These are phyloP conservation scores for Euproctis similis DNA, from an alignment of 2,888 invertebrate genomes.

Conservation along the genomic window DNA sequence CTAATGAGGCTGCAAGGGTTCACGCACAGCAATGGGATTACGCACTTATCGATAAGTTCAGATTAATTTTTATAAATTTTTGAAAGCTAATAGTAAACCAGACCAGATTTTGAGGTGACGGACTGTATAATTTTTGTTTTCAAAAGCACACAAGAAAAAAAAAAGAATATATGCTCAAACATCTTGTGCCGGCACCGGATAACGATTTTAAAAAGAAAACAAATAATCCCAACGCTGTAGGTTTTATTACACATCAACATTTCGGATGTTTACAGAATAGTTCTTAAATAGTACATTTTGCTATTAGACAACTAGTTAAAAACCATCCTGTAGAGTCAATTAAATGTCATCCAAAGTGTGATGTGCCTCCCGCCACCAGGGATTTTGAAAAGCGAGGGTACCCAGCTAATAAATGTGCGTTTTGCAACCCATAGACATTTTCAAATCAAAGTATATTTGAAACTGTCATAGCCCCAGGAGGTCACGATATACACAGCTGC, in stretches of 20 bases:
- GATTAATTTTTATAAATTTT: too few species aligned
- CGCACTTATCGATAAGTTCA: too few species aligned
- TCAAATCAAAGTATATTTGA: constrained; percentile 37
- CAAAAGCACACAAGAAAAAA: too few species aligned
- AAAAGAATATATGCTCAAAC: too few species aligned
- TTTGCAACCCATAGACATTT: constrained; percentile 34
- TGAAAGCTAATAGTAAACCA: too few species aligned
- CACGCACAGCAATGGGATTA: constrained; percentile 32
- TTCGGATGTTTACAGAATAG: constrained; percentile 27
- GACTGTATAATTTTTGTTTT: too few species aligned
- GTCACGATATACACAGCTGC: constrained; percentile 70
- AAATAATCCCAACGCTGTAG: constrained; percentile 39
- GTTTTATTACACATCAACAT: constrained; percentile 30
- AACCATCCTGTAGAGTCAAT: not conserved
- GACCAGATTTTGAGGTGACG: too few species aligned
- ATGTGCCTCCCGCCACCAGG: constrained; percentile 63
- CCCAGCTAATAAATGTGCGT: constrained; percentile 53
- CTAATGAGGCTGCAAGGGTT: constrained; percentile 53
- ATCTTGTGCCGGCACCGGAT: constrained; percentile 8
- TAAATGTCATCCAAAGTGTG: constrained; percentile 15
- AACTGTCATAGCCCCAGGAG: constrained; percentile 58
- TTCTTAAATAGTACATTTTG: constrained; percentile 1
- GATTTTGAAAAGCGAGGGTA: constrained; percentile 48
- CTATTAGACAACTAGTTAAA: not conserved
- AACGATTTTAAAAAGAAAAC: constrained; percentile 1